phyloP scores from a whole-genome alignment of 2,797 vertebrate species.

The Lateolabrax maculatus region DNA sequence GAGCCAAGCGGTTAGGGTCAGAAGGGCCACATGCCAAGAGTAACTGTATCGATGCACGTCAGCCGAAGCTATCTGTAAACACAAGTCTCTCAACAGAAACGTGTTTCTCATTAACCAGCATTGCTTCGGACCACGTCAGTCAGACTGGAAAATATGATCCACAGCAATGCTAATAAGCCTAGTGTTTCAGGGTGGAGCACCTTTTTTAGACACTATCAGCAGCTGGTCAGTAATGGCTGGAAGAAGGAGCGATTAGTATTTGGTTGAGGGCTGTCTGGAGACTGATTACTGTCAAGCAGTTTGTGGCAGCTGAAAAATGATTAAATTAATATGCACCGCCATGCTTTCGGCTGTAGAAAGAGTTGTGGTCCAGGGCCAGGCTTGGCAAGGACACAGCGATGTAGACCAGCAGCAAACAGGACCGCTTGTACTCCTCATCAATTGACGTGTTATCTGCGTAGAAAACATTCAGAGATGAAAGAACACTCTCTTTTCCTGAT shows the following conservation, averaged over 20 bases:
- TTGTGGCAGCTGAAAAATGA: conserved; percentile 36
- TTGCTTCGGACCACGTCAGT: conserved; percentile 56
- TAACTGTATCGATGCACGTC: conserved; percentile 79
- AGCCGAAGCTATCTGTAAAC: conserved; percentile 80
- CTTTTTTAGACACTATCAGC: conserved; percentile 58
- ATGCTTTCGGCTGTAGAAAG: conserved; percentile 88
- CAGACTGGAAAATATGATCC: conserved; percentile 75
- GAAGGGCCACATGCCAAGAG: conserved; percentile 75
- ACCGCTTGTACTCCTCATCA: conserved; percentile 94
- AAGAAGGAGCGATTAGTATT: conserved; percentile 46
- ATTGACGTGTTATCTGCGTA: conserved; percentile 87
- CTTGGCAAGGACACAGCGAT: conserved; percentile 91
- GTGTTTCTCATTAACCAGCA: conserved; percentile 76
- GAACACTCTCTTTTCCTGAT: not conserved
- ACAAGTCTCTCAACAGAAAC: conserved; percentile 72
- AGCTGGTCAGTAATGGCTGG: conserved; percentile 54
- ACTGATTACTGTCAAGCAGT: conserved; percentile 54
- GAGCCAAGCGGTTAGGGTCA: conserved; percentile 73
- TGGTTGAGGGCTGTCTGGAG: conserved; percentile 38
- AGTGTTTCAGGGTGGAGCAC: conserved; percentile 59
- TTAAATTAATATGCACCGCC: conserved; percentile 86
- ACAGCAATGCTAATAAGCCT: conserved; percentile 54
- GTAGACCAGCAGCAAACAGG: conserved; percentile 93
- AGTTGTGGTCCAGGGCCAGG: conserved; percentile 88
- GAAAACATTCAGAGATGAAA: conserved; percentile 1